Conservation (phyloP, 2,113 vertebrate species). For the Pleuronectes platessa region DNA sequence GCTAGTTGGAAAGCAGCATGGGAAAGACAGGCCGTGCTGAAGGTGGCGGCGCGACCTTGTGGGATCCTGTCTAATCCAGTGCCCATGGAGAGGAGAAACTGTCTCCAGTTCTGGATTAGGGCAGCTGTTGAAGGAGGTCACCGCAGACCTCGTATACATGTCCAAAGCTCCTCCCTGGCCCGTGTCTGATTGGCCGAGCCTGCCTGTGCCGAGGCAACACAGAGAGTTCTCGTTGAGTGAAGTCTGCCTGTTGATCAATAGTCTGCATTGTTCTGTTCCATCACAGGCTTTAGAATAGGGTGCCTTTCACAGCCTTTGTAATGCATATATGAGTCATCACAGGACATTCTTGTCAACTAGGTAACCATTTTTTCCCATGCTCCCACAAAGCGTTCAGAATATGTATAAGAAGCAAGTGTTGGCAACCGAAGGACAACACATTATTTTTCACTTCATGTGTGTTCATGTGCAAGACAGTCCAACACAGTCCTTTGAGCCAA, state of each 20-base stretch:
- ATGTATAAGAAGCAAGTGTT: constrained; percentile 3
- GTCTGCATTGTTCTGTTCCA: constrained; percentile 73
- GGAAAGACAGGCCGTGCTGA: constrained; percentile 57
- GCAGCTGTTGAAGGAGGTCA: constrained; percentile 78
- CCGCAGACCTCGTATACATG: constrained; percentile 58
- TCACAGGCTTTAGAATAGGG: constrained; percentile 64
- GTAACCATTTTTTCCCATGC: constrained; percentile 34
- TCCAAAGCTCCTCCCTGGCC: constrained; percentile 47
- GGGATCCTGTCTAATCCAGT: constrained; percentile 66
- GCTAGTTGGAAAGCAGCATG: constrained; percentile 67
- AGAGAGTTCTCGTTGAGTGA: constrained; percentile 72
- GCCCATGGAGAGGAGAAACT: constrained; percentile 61
- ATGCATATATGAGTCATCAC: constrained; percentile 74
- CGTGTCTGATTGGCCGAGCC: constrained; percentile 57
- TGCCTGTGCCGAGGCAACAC: constrained; percentile 54
- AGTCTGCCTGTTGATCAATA: constrained; percentile 73
- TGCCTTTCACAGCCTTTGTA: constrained; percentile 72
- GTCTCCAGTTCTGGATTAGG: constrained; percentile 71
- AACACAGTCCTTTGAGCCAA: background rate
- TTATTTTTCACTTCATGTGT: background rate
- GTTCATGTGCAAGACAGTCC: constrained; percentile 1
- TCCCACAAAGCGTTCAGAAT: constrained; percentile 1
- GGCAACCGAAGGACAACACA: background rate
- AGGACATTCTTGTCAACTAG: constrained; percentile 57
- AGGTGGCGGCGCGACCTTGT: constrained; percentile 56